Base-by-base conservation (phyloP, 2,888 invertebrate species). In the Abrostola triplasia region DNA sequence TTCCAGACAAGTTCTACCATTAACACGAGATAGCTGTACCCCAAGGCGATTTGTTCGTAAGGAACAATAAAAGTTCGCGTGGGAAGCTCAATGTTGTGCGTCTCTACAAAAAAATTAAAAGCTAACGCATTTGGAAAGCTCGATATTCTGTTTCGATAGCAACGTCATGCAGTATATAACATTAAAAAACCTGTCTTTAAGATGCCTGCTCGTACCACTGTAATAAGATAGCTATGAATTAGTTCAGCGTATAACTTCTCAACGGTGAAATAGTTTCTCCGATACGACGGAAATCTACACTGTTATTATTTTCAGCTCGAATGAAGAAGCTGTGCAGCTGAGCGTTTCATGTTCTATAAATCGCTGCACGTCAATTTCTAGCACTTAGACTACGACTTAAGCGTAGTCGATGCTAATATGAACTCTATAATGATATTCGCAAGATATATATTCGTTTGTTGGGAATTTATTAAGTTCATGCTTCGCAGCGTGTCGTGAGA, bases 291-390 rank as follows among this genome's bases (percentile, higher is more conserved):
- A 58, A 47, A 60, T 56, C 48, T 59, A 67, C 13, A 47, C 61
- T 63, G 65, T 73, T 76, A 76, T 66, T 70, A 76, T 77, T 70
- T 72, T 73, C 63, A 53, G 70, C 60, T 75, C 70, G 62, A 61
- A 49, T 62, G 73, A 58, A 67, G 54, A 57, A 24, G 61, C 36
- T 76, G 80, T 70, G 73, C 76, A 80, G 59, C 64, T 61, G 55
- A 73, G 79, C 81, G 70, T 73, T 73, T 70, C 58, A 77, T 70
- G 59, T 71, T 69, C 59, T 71, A 72, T 81, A 64, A 79, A 70
- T 71, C 50, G 64, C 60, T 65, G 63, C 57, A 67, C 64, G 64
- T 64, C 53, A 64, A 74, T 79, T 73, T 73, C 64, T 65, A 38
- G 59, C 63, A 55, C 55, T 65, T 54, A 76, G 7, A 59, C 59